phyloP scores from a whole-genome alignment of 2,888 invertebrate genomes.

The Calameuta filiformis region DNA sequence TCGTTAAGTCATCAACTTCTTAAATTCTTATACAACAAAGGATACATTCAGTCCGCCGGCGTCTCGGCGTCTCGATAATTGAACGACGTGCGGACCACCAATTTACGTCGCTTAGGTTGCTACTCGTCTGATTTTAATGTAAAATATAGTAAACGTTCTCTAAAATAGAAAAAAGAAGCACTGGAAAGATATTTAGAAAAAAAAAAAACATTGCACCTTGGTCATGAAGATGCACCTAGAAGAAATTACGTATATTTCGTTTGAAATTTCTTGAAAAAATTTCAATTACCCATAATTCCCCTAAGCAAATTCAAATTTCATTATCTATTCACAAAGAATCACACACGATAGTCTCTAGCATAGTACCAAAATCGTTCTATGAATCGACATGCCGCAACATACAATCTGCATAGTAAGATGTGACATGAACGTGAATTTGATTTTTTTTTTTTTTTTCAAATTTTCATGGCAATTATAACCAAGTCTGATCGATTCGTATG shows the following conservation, averaged over 20 bases:
- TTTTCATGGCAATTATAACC: not conserved
- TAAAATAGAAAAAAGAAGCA: not conserved
- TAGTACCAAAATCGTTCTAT: not conserved
- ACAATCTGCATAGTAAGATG: no score
- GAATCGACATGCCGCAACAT: not conserved
- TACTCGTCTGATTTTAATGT: not conserved
- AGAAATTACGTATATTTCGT: not conserved
- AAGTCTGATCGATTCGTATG: not conserved
- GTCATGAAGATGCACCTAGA: not conserved
- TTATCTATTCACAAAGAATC: not conserved
- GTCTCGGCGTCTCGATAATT: not conserved
- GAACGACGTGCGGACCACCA: not conserved
- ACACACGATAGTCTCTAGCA: not conserved
- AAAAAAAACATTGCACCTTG: not conserved
- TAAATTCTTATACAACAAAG: not conserved
- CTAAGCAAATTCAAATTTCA: not conserved
- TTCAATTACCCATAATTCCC: not conserved
- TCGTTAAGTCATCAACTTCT: not conserved
- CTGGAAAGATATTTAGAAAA: not conserved
- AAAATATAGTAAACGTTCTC: not conserved
- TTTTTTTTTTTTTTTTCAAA: not conserved
- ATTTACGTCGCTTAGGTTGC: not conserved
- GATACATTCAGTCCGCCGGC: not conserved
- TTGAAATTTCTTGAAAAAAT: not conserved
- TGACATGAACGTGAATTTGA: no score